Conservation (phyloP, 2,113 vertebrate species). For the Tupaia tana region DNA sequence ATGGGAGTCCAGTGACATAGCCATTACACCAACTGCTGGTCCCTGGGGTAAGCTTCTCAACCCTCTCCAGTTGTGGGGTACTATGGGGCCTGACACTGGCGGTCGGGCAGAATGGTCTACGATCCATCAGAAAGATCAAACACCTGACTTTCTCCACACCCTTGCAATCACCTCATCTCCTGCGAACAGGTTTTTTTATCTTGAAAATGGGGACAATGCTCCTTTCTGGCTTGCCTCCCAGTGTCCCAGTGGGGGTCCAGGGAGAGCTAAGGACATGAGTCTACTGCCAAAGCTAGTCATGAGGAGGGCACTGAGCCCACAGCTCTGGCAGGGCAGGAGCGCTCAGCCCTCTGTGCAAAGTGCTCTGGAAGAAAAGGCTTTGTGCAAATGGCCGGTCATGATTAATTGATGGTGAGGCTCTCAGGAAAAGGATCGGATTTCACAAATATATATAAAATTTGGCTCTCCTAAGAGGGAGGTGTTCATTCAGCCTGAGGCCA, state of each 20-base stretch:
- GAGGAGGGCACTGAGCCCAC: neutral
- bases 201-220: neutral
- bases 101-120: neutral
- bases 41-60: neutral
- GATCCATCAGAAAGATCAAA: neutral
- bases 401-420: slow-evolving; percentile 63
- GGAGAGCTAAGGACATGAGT: neutral
- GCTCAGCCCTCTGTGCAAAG: neutral
- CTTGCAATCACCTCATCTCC: neutral
- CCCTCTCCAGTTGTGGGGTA: neutral
- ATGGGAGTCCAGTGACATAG: too few species aligned
- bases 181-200: slow-evolving; percentile 11
- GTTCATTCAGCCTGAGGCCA: slow-evolving; percentile 28
- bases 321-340: neutral
- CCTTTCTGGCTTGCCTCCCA: neutral
- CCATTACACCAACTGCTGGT: too few species aligned
- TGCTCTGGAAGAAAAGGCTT: slow-evolving; percentile 52
- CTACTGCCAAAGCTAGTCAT: neutral
- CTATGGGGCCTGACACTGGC: neutral
- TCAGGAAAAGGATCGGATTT: slow-evolving; percentile 55
- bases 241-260: neutral
- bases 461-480: neutral
- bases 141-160: neutral
- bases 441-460: neutral
- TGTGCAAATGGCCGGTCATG: slow-evolving; percentile 57